A percentile compares a stretch with the other conserved stretches of the same genome.
Evolutionary conservation across 2,797 vertebrate genomes (phyloP).

Genomic region (Sandelia bainsii): DNA sequence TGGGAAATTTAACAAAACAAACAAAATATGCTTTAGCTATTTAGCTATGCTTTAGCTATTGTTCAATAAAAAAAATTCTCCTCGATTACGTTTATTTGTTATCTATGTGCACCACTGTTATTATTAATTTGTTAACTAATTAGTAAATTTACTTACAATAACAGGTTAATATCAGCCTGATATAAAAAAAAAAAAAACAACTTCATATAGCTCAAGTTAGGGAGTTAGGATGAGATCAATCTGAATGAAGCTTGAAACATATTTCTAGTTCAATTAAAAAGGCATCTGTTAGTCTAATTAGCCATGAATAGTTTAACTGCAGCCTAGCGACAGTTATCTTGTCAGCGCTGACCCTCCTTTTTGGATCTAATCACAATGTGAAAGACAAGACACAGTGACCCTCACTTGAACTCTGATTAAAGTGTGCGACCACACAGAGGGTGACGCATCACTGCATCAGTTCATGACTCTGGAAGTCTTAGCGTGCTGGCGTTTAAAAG

Average conservation of each 20-base stretch:
- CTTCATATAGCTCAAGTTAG: not conserved
- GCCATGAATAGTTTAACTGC: not conserved
- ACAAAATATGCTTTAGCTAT: too few species aligned
- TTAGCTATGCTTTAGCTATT: too few species aligned
- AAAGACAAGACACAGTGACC: conserved; percentile 34
- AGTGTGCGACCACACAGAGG: conserved; percentile 4
- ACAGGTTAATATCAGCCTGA: not conserved
- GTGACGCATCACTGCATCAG: conserved; percentile 27
- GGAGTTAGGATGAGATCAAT: not conserved
- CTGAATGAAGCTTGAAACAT: conserved; percentile 1
- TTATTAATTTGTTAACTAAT: too few species aligned
- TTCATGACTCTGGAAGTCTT: conserved; percentile 24
- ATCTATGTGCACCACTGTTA: too few species aligned
- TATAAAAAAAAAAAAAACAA: not conserved
- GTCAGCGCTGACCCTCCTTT: not conserved
- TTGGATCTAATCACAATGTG: not conserved
- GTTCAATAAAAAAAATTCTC: too few species aligned
- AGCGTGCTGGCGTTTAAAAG: conserved; percentile 3
- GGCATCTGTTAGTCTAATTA: conserved; percentile 14
- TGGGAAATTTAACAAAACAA: too few species aligned
- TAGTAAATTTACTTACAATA: too few species aligned
- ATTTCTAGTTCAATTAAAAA: conserved; percentile 4
- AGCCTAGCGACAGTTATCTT: not conserved
- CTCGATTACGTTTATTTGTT: too few species aligned
- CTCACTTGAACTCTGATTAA: conserved; percentile 44